A percentile compares a stretch with the other conserved stretches of the same genome.
Conservation (phyloP, 2,113 vertebrate genomes). For the Ameiurus melas region DNA sequence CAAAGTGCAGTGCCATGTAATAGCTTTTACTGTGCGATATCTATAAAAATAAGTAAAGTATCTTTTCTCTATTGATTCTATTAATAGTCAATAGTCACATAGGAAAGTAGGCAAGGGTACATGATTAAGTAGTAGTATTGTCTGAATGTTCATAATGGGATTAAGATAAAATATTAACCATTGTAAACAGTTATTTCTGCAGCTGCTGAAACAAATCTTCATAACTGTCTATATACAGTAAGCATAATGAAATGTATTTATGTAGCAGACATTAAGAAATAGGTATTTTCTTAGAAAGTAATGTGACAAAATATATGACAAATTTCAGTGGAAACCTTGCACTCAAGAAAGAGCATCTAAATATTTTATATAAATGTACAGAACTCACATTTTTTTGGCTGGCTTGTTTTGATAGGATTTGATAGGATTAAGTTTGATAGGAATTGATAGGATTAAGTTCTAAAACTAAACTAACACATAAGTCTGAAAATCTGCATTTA, state of each 20-base stretch:
- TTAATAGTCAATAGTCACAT: not conserved
- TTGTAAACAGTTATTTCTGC: not conserved
- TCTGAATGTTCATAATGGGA: not conserved
- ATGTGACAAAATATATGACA: not conserved
- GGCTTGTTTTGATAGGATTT: too few relatives aligned
- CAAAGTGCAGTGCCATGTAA: not conserved
- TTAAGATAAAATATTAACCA: not conserved
- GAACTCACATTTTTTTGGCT: too few relatives aligned
- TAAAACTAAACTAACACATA: not conserved
- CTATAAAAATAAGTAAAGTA: not conserved
- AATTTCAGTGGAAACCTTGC: not conserved
- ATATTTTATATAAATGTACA: not conserved
- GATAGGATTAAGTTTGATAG: too few relatives aligned
- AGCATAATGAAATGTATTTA: not conserved
- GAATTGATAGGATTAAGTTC: too few relatives aligned
- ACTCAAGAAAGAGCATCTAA: not conserved
- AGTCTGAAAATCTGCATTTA: not conserved
- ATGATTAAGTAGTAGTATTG: not conserved
- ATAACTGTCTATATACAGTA: too few relatives aligned
- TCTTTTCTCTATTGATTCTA: not conserved
- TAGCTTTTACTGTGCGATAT: not conserved
- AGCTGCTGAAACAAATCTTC: not conserved
- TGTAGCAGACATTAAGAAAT: not conserved
- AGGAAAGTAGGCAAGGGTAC: not conserved
- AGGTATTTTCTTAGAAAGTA: not conserved